Percentiles rank a stretch among this genome's conserved stretches.
phyloP scores from a whole-genome alignment of 1,140 invertebrate species.

The Anoplolepis gracilipes region DNA sequence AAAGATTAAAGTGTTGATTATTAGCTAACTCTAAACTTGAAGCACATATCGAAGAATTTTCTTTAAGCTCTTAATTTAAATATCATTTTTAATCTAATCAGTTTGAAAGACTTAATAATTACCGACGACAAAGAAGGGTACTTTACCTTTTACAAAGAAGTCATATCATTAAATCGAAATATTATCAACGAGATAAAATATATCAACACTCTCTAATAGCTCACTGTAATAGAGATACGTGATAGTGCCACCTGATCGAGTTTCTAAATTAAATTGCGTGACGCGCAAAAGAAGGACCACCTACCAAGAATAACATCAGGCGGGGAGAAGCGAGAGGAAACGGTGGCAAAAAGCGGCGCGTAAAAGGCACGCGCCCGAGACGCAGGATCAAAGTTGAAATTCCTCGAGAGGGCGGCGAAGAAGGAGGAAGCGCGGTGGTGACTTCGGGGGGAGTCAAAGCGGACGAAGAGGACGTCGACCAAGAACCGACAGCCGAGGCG shows the following conservation, averaged over 20 bases:
- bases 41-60: background rate
- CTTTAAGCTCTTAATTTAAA: background rate
- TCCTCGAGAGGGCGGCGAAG: constrained; percentile 21
- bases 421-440: background rate
- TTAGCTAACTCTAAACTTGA: background rate
- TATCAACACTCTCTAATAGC: background rate
- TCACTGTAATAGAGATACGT: background rate
- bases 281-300: constrained; percentile 50
- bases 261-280: constrained; percentile 56
- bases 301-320: constrained; percentile 62
- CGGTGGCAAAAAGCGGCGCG: constrained; percentile 11
- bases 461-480: constrained; percentile 32
- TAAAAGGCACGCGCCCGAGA: constrained; percentile 15
- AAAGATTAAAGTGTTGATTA: background rate
- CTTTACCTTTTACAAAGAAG: too few relatives aligned
- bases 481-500: background rate
- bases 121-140: background rate
- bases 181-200: background rate
- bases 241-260: constrained; percentile 61
- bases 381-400: constrained; percentile 70
- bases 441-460: background rate
- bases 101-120: background rate
- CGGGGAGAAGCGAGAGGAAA: background rate
- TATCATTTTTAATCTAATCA: background rate
- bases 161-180: background rate